A percentile compares a stretch with the other conserved stretches of the same genome.
Evolutionary conservation across 23 tunicate species (phyloP).

Genomic region (Aplidium turbinatum): DNA sequence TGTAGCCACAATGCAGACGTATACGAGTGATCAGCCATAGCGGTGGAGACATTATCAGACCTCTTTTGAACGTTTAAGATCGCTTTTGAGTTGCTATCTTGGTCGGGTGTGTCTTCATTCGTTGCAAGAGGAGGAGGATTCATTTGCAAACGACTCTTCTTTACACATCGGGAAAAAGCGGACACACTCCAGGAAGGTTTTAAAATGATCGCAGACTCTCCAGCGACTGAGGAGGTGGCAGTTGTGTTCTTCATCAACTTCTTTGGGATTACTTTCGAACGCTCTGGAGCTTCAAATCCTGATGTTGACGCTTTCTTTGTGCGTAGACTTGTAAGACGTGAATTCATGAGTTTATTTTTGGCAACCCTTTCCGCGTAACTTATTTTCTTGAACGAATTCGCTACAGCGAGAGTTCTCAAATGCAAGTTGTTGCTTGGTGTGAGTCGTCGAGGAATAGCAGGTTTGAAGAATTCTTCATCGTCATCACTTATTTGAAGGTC

Average conservation of each 20-base stretch:
- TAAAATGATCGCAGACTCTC: conserved; percentile 39
- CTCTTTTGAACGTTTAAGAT: conserved; percentile 27
- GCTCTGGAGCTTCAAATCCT: neutral
- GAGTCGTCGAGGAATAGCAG: neutral
- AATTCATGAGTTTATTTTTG: conserved; percentile 27
- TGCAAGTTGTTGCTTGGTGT: neutral
- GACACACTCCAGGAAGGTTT: conserved; percentile 42
- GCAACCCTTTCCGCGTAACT: conserved; percentile 32
- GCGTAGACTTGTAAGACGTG: neutral
- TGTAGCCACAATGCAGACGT: conserved; percentile 44
- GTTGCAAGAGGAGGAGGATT: too few species aligned
- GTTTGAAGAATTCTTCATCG: conserved; percentile 8
- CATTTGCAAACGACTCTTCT: too few species aligned
- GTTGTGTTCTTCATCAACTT: too few species aligned
- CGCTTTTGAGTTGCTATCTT: neutral
- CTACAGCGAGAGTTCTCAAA: neutral
- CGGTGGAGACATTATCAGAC: conserved; percentile 12
- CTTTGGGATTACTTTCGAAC: too few species aligned
- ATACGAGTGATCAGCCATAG: conserved; percentile 55
- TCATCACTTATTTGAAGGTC: conserved; percentile 11
- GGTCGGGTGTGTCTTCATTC: neutral
- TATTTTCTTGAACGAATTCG: neutral
- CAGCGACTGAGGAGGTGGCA: too few species aligned
- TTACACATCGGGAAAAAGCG: conserved; percentile 9
- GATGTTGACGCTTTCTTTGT: neutral